Evolutionary conservation across 2,888 invertebrate species (phyloP).

Genomic region (Hylaea fasciaria): DNA sequence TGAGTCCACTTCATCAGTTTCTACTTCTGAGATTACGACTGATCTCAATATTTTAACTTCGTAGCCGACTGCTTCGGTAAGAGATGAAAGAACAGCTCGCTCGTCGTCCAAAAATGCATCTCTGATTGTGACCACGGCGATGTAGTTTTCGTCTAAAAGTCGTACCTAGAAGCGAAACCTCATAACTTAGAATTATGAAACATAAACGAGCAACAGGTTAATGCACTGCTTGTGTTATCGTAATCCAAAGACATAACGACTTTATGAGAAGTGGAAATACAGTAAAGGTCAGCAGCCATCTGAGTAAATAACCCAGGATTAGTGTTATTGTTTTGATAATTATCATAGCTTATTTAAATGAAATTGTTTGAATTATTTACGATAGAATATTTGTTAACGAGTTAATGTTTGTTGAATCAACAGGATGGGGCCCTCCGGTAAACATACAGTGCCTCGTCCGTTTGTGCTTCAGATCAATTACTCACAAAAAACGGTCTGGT

Average conservation of each 20-base stretch:
- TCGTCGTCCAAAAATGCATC: conserved; percentile 74
- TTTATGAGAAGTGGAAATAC: conserved; percentile 24
- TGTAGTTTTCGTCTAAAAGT: conserved; percentile 67
- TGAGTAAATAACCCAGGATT: conserved; percentile 27
- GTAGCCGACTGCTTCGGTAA: conserved; percentile 68
- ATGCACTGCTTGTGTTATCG: conserved; percentile 37
- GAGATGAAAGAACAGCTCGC: conserved; percentile 53
- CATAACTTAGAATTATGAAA: conserved; percentile 21
- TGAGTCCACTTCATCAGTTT: conserved; percentile 39
- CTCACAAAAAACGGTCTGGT: not conserved
- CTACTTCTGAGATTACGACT: conserved; percentile 62
- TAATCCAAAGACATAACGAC: conserved; percentile 24
- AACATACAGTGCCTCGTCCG: not conserved
- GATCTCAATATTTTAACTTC: conserved; percentile 72
- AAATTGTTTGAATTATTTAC: conserved; percentile 4
- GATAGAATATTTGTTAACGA: conserved; percentile 10
- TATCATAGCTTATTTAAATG: conserved; percentile 13
- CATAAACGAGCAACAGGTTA: conserved; percentile 42
- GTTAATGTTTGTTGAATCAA: conserved; percentile 10
- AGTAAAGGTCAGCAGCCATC: conserved; percentile 25
- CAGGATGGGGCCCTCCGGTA: conserved; percentile 26
- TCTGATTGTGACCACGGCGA: conserved; percentile 71
- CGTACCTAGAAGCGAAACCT: conserved; percentile 70
- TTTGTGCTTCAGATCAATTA: conserved; percentile 10
- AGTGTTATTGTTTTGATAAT: conserved; percentile 20